Evolutionary conservation across 2,888 invertebrate genomes (phyloP).

Genomic region (Apodemia hepburni): DNA sequence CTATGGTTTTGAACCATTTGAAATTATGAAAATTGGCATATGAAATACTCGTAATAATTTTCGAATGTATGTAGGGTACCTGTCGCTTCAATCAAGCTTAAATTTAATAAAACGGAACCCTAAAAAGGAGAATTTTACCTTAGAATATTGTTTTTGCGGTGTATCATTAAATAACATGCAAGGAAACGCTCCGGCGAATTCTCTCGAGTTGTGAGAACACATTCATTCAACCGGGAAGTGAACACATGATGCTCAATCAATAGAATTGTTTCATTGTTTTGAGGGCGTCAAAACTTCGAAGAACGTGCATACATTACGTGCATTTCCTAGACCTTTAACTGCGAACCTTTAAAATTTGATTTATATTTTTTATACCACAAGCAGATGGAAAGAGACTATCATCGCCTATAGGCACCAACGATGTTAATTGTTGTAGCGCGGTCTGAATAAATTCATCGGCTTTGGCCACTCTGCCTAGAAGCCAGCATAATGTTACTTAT

Average conservation of each 20-base stretch:
- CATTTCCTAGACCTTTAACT: slow-evolving; percentile 6
- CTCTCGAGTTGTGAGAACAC: slow-evolving; percentile 29
- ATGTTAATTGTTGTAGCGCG: too few relatives aligned
- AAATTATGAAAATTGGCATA: too few relatives aligned
- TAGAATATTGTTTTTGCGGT: slow-evolving; percentile 8
- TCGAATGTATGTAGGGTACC: too few relatives aligned
- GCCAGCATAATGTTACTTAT: too few relatives aligned
- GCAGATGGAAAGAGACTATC: too few relatives aligned
- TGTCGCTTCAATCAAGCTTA: too few relatives aligned
- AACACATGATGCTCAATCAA: slow-evolving; percentile 22
- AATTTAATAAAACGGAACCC: background rate
- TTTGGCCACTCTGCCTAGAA: too few relatives aligned
- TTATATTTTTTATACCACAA: background rate
- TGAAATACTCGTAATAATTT: too few relatives aligned
- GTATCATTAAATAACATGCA: slow-evolving; percentile 13
- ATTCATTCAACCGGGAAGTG: slow-evolving; percentile 28
- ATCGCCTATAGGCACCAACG: too few relatives aligned
- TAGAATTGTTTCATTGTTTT: slow-evolving; percentile 30
- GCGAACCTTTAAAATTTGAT: slow-evolving; percentile 11
- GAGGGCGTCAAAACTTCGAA: slow-evolving; percentile 27
- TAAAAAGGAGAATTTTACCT: background rate
- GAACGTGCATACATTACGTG: slow-evolving; percentile 16
- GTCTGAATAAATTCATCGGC: too few relatives aligned
- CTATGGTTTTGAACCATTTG: too few relatives aligned
- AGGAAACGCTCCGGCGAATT: slow-evolving; percentile 12